Evolutionary conservation across 2,888 invertebrate species (phyloP).

Genomic region (Pteria penguin): DNA sequence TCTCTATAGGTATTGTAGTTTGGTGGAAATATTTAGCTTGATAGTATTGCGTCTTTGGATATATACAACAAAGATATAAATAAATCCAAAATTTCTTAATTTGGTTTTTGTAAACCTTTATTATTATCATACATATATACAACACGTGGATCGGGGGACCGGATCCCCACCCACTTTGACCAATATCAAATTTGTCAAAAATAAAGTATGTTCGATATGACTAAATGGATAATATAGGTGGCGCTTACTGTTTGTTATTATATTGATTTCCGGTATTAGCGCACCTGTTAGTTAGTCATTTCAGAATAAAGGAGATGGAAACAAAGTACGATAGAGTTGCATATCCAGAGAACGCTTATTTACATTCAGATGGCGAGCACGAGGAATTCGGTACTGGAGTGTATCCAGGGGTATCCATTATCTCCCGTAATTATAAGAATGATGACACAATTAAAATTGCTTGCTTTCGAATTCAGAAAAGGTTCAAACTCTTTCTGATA

Average conservation of each 20-base stretch:
- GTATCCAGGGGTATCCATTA: slow-evolving; percentile 38
- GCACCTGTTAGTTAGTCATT: slow-evolving; percentile 17
- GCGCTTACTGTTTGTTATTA: too few relatives aligned
- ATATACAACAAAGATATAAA: too few relatives aligned
- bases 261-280: background rate
- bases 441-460: slow-evolving; percentile 45
- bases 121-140: too few relatives aligned
- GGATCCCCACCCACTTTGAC: too few relatives aligned
- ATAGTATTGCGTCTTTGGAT: too few relatives aligned
- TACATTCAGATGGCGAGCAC: slow-evolving; percentile 41
- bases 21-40: too few relatives aligned
- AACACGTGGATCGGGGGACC: too few relatives aligned
- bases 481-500: slow-evolving; percentile 37
- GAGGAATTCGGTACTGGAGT: slow-evolving; percentile 45
- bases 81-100: too few relatives aligned
- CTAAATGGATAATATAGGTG: background rate
- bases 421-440: slow-evolving; percentile 30
- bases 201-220: too few relatives aligned
- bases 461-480: slow-evolving; percentile 51
- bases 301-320: slow-evolving; percentile 32
- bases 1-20: too few relatives aligned
- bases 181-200: too few relatives aligned
- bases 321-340: slow-evolving; percentile 50
- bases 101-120: too few relatives aligned
- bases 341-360: slow-evolving; percentile 52